phyloP scores from a whole-genome alignment of 2,113 vertebrate genomes.

The Phaethon lepturus region DNA sequence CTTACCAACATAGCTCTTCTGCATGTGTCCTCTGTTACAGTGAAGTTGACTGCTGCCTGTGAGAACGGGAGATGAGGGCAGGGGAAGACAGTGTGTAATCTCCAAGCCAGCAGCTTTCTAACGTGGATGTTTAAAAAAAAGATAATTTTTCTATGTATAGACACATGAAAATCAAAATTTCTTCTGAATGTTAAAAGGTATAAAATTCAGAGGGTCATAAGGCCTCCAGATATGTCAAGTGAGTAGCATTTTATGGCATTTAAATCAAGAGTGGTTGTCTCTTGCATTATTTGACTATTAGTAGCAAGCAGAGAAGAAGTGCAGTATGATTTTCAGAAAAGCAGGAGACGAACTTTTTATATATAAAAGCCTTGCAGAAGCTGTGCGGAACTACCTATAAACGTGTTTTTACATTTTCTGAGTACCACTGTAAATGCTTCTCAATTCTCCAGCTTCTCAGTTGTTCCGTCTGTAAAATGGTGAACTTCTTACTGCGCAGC shows the following conservation, averaged over 20 bases:
- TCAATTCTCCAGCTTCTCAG: not conserved
- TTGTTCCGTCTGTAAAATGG: not conserved
- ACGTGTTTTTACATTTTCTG: not conserved
- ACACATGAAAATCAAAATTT: not conserved
- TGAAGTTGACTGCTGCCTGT: not conserved
- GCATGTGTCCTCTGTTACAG: rapidly evolving
- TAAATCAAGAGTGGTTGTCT: not conserved
- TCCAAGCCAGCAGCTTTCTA: not conserved
- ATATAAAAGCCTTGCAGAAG: not conserved
- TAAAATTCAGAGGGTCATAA: not conserved
- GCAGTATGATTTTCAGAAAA: not conserved
- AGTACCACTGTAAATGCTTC: not conserved
- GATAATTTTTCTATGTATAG: not conserved
- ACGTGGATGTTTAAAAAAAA: not conserved
- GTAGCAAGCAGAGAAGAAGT: not conserved
- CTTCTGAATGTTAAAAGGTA: not conserved
- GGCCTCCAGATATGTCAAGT: not conserved
- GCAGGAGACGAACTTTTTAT: not conserved
- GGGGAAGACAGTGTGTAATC: not conserved
- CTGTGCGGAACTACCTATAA: not conserved
- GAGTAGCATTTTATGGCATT: not conserved
- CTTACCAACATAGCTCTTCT: not conserved
- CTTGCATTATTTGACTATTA: not conserved
- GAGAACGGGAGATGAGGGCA: not conserved
- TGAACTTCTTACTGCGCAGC: not conserved